A percentile compares a stretch with the other conserved stretches of the same genome.
Conservation (phyloP, 2,113 vertebrate genomes). For the Syrrhaptes paradoxus region DNA sequence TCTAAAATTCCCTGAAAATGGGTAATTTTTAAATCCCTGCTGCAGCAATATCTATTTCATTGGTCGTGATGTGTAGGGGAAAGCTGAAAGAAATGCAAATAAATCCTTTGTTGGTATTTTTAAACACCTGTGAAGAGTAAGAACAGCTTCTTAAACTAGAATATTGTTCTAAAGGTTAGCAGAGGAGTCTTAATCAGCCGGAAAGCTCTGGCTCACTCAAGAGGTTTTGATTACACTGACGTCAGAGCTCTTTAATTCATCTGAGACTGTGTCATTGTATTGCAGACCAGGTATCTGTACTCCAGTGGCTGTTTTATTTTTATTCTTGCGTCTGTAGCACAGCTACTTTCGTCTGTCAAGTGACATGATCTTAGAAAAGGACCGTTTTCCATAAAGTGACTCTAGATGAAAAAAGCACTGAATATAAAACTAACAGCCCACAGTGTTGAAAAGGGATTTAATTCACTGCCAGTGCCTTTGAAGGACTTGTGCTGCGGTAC, state of each 20-base stretch:
- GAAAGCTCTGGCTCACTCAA: conserved; percentile 39
- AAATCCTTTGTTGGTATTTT: conserved; percentile 41
- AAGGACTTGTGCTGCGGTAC: not conserved
- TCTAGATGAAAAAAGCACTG: not conserved
- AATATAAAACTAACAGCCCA: not conserved
- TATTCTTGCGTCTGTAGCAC: conserved; percentile 19
- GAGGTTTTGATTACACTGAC: conserved; percentile 36
- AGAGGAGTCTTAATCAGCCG: conserved; percentile 40
- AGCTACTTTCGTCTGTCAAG: not conserved
- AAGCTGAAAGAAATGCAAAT: not conserved
- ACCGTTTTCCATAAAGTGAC: not conserved
- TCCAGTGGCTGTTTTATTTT: conserved; percentile 42
- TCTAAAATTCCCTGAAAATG: not conserved
- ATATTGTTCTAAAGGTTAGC: conserved; percentile 41
- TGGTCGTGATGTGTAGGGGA: not conserved
- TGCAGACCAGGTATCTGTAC: conserved; percentile 47
- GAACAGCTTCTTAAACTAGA: conserved; percentile 26
- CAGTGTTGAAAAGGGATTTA: not conserved
- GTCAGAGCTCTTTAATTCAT: conserved; percentile 17
- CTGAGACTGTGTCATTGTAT: not conserved
- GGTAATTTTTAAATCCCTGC: not conserved
- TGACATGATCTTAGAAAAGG: not conserved
- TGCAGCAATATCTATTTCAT: not conserved
- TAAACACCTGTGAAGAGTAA: not conserved
- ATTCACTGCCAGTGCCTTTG: not conserved